Conservation (phyloP, 1,140 invertebrate species). For the Penaeus vannamei region DNA sequence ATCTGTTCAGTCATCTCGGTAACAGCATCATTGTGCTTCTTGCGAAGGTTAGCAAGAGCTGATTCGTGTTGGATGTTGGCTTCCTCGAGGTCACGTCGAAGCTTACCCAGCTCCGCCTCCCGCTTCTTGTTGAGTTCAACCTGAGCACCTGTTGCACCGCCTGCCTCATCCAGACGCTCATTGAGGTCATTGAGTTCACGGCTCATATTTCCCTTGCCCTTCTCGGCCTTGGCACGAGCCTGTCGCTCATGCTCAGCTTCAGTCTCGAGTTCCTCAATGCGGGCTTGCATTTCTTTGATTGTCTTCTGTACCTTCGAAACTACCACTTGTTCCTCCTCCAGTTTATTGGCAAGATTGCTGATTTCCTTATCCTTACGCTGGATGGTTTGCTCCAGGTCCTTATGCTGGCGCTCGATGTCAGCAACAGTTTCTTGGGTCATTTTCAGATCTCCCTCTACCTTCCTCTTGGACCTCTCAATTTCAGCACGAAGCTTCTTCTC, state of each 20-base stretch:
- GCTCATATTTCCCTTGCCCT: constrained; percentile 73
- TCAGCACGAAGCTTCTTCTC: too few relatives aligned
- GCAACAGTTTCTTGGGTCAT: constrained; percentile 75
- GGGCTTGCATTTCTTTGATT: constrained; percentile 77
- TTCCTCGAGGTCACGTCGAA: constrained; percentile 69
- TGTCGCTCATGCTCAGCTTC: constrained; percentile 76
- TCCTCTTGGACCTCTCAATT: too few relatives aligned
- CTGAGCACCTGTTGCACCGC: too few relatives aligned
- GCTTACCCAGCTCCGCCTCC: constrained; percentile 74
- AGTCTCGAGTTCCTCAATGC: constrained; percentile 77
- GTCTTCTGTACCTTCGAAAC: constrained; percentile 77
- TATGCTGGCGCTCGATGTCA: constrained; percentile 74
- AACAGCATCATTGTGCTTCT: too few relatives aligned
- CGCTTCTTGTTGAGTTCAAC: constrained; percentile 75
- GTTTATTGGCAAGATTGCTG: constrained; percentile 83
- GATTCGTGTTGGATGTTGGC: too few relatives aligned
- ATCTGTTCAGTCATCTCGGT: too few relatives aligned
- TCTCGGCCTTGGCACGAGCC: constrained; percentile 76
- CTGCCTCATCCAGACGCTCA: too few relatives aligned
- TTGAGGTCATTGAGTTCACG: too few relatives aligned
- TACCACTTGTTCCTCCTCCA: constrained; percentile 78
- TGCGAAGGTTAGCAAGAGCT: too few relatives aligned
- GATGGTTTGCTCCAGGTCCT: constrained; percentile 96
- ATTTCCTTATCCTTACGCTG: constrained; percentile 98
- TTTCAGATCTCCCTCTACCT: constrained; percentile 71